Evolutionary conservation across 2,888 invertebrate species (phyloP).

Genomic region (Elysia crispata): DNA sequence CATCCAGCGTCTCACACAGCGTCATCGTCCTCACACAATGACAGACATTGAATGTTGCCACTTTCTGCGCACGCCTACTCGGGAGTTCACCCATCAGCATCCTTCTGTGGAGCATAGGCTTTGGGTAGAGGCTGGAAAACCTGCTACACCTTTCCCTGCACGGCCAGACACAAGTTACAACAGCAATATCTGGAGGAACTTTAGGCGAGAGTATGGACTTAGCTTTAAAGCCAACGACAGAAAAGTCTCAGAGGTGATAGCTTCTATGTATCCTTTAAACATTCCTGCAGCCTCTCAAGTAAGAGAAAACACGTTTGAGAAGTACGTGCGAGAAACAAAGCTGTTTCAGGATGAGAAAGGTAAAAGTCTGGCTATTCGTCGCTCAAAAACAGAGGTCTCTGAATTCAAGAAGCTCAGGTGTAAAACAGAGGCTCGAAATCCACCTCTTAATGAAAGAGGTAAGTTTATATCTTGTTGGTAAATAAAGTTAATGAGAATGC

Average conservation of each 20-base stretch:
- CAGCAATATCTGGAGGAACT: conserved; percentile 77
- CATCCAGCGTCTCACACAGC: conserved; percentile 65
- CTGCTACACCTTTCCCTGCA: conserved; percentile 68
- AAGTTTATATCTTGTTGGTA: conserved; percentile 33
- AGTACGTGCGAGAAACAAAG: conserved; percentile 72
- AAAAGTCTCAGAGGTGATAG: conserved; percentile 73
- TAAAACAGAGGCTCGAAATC: conserved; percentile 72
- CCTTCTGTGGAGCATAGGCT: conserved; percentile 69
- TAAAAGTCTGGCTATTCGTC: conserved; percentile 65
- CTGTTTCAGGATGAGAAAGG: conserved; percentile 71
- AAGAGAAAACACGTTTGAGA: conserved; percentile 73
- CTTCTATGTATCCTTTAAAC: conserved; percentile 75
- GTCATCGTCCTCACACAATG: conserved; percentile 64
- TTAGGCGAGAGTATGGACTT: conserved; percentile 72
- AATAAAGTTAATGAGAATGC: too few relatives aligned
- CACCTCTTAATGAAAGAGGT: conserved; percentile 75
- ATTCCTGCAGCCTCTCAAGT: conserved; percentile 75
- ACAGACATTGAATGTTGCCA: conserved; percentile 75
- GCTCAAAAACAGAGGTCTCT: conserved; percentile 66
- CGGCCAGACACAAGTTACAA: conserved; percentile 72
- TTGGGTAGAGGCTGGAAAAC: conserved; percentile 77
- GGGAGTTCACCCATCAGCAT: conserved; percentile 63
- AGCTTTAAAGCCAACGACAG: conserved; percentile 65
- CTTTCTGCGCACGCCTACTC: conserved; percentile 65
- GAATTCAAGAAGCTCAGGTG: conserved; percentile 69